Conservation (phyloP, 2,797 vertebrate genomes). For the Acipenser oxyrinchus region DNA sequence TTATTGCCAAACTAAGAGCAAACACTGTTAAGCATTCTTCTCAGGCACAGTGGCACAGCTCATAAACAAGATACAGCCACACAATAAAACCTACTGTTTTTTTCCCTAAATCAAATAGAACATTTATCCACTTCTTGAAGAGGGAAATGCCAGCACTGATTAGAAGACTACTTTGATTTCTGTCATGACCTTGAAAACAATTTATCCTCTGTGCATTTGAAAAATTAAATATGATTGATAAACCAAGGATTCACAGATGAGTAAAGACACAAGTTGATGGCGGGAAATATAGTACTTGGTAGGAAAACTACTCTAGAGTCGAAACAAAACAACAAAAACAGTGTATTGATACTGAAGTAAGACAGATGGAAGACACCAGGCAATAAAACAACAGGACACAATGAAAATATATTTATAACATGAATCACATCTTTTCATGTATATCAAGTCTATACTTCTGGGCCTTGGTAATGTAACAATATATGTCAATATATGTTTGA, state of each 20-base stretch:
- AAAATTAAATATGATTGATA: slow-evolving; percentile 19
- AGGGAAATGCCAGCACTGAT: slow-evolving; percentile 17
- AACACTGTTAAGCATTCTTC: slow-evolving; percentile 5
- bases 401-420: too few species aligned
- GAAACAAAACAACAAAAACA: too few species aligned
- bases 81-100: neutral
- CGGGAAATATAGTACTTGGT: too few species aligned
- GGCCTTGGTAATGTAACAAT: too few species aligned
- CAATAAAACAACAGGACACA: too few species aligned
- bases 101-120: slow-evolving; percentile 14
- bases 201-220: slow-evolving; percentile 10
- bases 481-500: too few species aligned
- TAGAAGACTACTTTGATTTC: slow-evolving; percentile 12
- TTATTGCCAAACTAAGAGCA: neutral
- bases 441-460: too few species aligned
- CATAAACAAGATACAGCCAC: slow-evolving; percentile 12
- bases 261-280: neutral
- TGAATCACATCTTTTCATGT: too few species aligned
- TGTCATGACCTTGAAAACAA: slow-evolving; percentile 13
- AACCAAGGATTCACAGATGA: slow-evolving; percentile 7
- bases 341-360: too few species aligned
- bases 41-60: neutral
- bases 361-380: too few species aligned
- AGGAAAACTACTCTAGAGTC: too few species aligned
- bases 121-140: slow-evolving; percentile 13